Base-by-base conservation (phyloP, 2,888 invertebrate species). In the Eurytoma californica region DNA sequence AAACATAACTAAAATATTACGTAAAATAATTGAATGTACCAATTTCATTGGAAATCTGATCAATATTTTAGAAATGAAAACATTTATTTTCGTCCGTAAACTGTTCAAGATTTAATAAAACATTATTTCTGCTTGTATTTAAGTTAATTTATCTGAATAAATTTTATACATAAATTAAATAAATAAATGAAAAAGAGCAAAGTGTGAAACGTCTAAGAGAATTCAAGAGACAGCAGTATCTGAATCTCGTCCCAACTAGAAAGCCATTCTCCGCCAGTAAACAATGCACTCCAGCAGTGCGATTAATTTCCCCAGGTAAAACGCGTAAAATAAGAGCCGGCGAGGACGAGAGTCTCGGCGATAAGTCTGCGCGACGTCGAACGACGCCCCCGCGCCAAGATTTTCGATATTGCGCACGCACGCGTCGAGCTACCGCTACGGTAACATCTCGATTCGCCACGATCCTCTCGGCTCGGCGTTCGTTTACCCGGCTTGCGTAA, bases 171-270 rank as follows among this genome's bases (percentile, higher is more conserved):
- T 30, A 30, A 30, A 30, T 30, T n/a, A n/a, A 30, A 30, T 3
- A 30, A 30, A 30, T 55, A 16, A 18, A 55, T 9, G 18, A 55
- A 39, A 73, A 68, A 5, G 20, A 24, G 39, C 39, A 57, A 24
- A 61, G 0, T 4, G 14, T 2, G 20, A 68, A 53, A 49, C 4
- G 30, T 30, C 30, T 9, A 39, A 53, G 65, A 53, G 61, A 39
- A 69, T 81, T 78, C 78, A 81, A 66, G 73, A 67, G 80, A 78
- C 80, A 78, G 30, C 30, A 16, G 63, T 81, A 81, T 81, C 80
- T 81, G 63, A 74, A 80, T 77, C 58, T 78, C 58, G 16, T 16
- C 9, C 24, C 51, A 4, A 28, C n/a, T 30, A 24, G 72, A 39
- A 53, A 72, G 53, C 61, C 68, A 77, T 77, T 67, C 61, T 68